Evolutionary conservation across 2,888 invertebrate species (phyloP).

Genomic region (Chalcis sispes): DNA sequence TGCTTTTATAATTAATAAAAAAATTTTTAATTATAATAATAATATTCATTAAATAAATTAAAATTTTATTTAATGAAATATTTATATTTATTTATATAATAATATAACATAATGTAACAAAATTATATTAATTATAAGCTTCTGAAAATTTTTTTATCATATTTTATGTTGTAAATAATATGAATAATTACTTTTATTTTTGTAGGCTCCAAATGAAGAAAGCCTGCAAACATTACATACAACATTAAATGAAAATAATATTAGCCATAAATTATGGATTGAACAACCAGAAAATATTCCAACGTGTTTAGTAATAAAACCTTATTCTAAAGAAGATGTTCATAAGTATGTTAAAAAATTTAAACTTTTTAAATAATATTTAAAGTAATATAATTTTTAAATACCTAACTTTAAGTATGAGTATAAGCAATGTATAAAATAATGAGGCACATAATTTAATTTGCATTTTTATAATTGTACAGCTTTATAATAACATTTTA

Average conservation of each 20-base stretch:
- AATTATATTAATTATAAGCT: too few species aligned
- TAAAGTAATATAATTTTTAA: background rate
- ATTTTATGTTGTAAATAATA: too few species aligned
- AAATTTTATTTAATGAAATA: too few species aligned
- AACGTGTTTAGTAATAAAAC: constrained; percentile 95
- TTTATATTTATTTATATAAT: too few species aligned
- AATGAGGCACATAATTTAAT: background rate
- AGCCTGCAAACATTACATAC: constrained; percentile 83
- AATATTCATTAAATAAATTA: too few species aligned
- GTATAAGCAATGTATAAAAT: background rate
- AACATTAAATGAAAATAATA: constrained; percentile 83
- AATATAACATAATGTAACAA: too few species aligned
- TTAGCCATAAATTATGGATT: constrained; percentile 95
- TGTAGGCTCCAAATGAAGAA: constrained; percentile 86
- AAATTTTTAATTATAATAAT: background rate
- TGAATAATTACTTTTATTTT: constrained; percentile 24
- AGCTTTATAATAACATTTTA: constrained; percentile 46
- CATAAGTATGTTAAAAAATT: constrained; percentile 91
- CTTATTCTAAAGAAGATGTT: constrained; percentile 90
- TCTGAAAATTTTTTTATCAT: too few species aligned
- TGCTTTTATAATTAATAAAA: too few species aligned
- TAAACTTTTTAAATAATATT: constrained; percentile 81
- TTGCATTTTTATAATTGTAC: constrained; percentile 34
- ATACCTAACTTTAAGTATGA: background rate
- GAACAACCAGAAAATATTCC: constrained; percentile 98